These are phyloP conservation scores for Agapornis canus DNA, from an alignment of 2,797 vertebrate genomes.

Conservation along the genomic window DNA sequence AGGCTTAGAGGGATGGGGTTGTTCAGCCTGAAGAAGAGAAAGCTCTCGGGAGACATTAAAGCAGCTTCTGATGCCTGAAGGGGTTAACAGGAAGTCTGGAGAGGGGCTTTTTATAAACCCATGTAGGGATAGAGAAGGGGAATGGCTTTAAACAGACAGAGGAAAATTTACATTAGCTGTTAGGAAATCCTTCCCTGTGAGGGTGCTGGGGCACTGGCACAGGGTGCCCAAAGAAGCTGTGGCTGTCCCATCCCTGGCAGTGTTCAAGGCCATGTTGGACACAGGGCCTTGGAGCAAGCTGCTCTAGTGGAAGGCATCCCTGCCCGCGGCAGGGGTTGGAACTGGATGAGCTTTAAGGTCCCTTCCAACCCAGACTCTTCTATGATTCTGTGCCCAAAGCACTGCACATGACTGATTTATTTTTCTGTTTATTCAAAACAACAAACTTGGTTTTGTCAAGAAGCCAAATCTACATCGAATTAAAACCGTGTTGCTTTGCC, in stretches of 20 bases:
- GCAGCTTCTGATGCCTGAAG: neutral
- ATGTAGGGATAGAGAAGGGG: neutral
- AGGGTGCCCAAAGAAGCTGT: neutral
- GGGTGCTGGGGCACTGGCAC: neutral
- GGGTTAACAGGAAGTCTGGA: neutral
- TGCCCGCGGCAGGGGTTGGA: neutral
- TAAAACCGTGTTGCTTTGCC: neutral
- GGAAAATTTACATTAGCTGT: neutral
- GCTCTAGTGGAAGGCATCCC: neutral
- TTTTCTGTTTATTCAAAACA: slow-evolving; percentile 47
- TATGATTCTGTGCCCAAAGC: neutral
- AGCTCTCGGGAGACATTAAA: neutral
- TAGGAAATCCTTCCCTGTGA: neutral
- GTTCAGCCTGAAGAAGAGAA: neutral
- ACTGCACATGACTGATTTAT: neutral
- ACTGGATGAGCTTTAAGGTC: neutral
- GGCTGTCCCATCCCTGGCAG: neutral
- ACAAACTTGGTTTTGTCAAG: neutral
- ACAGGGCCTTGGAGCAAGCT: neutral
- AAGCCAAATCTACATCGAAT: neutral
- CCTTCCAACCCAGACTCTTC: neutral
- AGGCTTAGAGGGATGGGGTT: neutral
- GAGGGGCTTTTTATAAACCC: neutral
- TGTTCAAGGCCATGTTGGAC: neutral
- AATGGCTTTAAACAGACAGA: neutral